Percentiles rank a stretch among this genome's conserved stretches.
Conservation (phyloP, 2,797 vertebrate genomes). For the Melanotaenia trifasciata region DNA sequence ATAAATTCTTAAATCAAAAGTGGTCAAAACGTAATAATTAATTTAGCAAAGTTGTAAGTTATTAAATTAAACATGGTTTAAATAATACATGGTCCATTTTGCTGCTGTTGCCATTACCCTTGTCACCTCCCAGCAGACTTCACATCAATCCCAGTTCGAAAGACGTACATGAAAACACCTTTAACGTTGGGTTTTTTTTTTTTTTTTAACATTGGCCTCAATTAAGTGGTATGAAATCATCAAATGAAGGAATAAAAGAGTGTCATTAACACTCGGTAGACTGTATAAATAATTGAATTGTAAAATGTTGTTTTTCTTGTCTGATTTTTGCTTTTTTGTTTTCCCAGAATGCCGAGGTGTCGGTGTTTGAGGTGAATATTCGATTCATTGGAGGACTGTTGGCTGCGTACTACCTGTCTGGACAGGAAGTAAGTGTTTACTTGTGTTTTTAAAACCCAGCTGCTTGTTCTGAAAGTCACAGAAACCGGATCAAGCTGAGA, state of each 20-base stretch:
- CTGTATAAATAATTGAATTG: no score
- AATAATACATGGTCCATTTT: no score
- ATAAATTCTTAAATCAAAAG: not conserved
- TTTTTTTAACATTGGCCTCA: no score
- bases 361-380: constrained; percentile 99
- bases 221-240: no score
- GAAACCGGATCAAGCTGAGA: not conserved
- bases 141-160: no score
- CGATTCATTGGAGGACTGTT: constrained; percentile 97
- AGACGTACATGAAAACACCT: no score
- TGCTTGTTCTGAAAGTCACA: not conserved
- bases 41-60: not conserved
- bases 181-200: no score
- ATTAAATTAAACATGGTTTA: not conserved
- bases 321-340: constrained; percentile 16
- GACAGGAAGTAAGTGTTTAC: constrained; percentile 90
- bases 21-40: not conserved
- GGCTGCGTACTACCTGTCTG: constrained; percentile 96
- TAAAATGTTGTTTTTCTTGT: no score
- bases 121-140: no score
- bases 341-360: constrained; percentile 95
- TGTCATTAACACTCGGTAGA: no score
- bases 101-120: no score
- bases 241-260: no score
- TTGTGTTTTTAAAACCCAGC: constrained; percentile 6